Conservation (phyloP, 2,113 vertebrate genomes). For the Pungitius pungitius region DNA sequence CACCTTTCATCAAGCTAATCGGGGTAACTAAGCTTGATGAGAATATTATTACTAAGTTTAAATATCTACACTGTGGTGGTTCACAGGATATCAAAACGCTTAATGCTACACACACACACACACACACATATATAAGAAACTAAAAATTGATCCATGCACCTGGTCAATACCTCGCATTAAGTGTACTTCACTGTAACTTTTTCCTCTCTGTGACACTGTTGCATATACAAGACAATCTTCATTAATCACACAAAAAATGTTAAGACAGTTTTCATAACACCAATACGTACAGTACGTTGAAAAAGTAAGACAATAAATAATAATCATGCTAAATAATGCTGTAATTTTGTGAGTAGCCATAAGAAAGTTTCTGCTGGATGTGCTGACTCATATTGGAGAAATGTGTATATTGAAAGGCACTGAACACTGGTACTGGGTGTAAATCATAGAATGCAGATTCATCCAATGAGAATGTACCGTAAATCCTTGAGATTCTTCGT, state of each 20-base stretch:
- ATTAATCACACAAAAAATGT: not conserved
- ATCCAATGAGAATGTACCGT: slow-evolving; percentile 5
- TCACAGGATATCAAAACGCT: slow-evolving; percentile 16
- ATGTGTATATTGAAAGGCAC: not conserved
- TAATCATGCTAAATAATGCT: slow-evolving; percentile 9
- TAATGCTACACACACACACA: no score
- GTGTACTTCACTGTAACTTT: slow-evolving; percentile 6
- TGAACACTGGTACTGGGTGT: not conserved
- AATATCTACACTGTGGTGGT: slow-evolving; percentile 42
- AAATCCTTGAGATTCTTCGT: slow-evolving; percentile 11
- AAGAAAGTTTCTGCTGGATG: not conserved
- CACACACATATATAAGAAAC: slow-evolving; percentile 25
- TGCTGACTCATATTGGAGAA: slow-evolving; percentile 28
- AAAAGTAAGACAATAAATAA: slow-evolving; percentile 9
- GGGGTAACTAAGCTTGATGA: slow-evolving; percentile 32
- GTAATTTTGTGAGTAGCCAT: not conserved
- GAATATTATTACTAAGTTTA: slow-evolving; percentile 46
- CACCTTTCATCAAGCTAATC: slow-evolving; percentile 34
- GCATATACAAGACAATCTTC: not conserved
- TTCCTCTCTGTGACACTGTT: not conserved
- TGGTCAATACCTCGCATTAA: slow-evolving; percentile 4
- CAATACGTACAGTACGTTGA: slow-evolving; percentile 14
- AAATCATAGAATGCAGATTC: not conserved
- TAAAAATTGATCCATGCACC: slow-evolving; percentile 11
- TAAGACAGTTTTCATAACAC: not conserved